A percentile compares a stretch with the other conserved stretches of the same genome.
phyloP scores from a whole-genome alignment of 2,113 vertebrate species.

The Hemicordylus capensis region DNA sequence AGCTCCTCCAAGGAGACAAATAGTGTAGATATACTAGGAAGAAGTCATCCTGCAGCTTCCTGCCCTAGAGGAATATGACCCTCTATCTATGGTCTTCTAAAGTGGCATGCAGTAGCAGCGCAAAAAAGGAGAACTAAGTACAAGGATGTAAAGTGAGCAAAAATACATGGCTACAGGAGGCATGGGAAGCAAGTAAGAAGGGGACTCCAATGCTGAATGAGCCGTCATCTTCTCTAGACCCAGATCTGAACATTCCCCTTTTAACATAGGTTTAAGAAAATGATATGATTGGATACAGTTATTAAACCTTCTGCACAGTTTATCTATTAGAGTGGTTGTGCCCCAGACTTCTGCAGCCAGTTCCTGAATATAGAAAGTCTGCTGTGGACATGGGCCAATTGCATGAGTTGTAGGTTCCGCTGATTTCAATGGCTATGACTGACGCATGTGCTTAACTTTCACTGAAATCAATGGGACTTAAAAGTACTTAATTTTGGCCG shows the following conservation, averaged over 20 bases:
- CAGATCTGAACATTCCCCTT: too few relatives aligned
- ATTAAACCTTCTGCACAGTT: too few relatives aligned
- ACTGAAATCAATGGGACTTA: slow-evolving; percentile 10
- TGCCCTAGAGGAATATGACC: not conserved
- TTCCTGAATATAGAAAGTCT: not conserved
- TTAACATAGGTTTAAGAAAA: not conserved
- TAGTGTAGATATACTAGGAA: not conserved
- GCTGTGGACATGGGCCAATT: not conserved
- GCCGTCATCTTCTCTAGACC: not conserved
- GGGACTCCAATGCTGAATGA: not conserved
- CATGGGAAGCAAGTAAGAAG: not conserved
- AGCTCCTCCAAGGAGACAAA: not conserved
- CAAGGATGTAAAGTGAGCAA: not conserved
- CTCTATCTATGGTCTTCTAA: too few relatives aligned
- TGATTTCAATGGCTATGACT: not conserved
- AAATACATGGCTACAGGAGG: not conserved
- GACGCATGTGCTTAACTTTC: not conserved
- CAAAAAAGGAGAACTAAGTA: not conserved
- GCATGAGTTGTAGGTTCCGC: not conserved
- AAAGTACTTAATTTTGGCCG: slow-evolving; percentile 8
- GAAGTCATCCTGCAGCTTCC: not conserved
- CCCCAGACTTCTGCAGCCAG: not conserved
- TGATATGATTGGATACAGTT: too few relatives aligned
- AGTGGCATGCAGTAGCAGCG: not conserved
- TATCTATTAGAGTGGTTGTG: not conserved